Evolutionary conservation across 2,888 invertebrate genomes (phyloP), one percentile per base, ranked within the genome.

Genomic region (Leptura quadrifasciata): DNA sequence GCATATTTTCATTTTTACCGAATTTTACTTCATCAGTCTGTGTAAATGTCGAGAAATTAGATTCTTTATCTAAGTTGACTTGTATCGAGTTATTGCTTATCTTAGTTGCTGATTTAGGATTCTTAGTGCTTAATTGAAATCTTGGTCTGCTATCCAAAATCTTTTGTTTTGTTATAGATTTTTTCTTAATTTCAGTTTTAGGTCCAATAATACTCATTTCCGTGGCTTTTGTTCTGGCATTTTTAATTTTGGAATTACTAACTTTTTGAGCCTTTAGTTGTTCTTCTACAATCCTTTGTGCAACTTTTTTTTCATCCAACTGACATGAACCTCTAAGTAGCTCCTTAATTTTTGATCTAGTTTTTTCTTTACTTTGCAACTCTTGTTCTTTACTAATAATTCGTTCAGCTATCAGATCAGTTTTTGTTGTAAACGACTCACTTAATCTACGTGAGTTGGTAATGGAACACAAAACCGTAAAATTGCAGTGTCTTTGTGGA

Each of bases 321-420:
- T 47, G 47, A n/a, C 18, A 6, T 12, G 52, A 54, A 12, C 10
- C 9, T 27, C 47, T 47, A 20, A 5, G 6, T 1, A 18, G 0
- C 15, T 6, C 47, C 20, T 61, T 60, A 6, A 8, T 8, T 52
- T 52, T 71, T 12, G 15, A 6, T 18, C 1, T 17, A n/a, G 61
- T 1, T 39, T 60, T 57, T 27, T 73, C 61, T 9, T 39, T 35
- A 17, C 55, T 31, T 47, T 67, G n/a, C 17, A 73, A 18, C 17
- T 73, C 67, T 9, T 18, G 35, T 35, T 73, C 58, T 60, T 73
- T 67, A n/a, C 35, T 73, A 17, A 67, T 27, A 35, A 73, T 73
- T 39, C 74, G 69, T 18, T 74, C 74, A n/a, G 74, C 55, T 55
- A 73, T 73, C 4, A 73, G 67, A 35, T 68, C 60, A 1, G 73